These are phyloP conservation scores for Aptenodytes patagonicus DNA, from an alignment of 2,113 vertebrate genomes.

Conservation along the genomic window DNA sequence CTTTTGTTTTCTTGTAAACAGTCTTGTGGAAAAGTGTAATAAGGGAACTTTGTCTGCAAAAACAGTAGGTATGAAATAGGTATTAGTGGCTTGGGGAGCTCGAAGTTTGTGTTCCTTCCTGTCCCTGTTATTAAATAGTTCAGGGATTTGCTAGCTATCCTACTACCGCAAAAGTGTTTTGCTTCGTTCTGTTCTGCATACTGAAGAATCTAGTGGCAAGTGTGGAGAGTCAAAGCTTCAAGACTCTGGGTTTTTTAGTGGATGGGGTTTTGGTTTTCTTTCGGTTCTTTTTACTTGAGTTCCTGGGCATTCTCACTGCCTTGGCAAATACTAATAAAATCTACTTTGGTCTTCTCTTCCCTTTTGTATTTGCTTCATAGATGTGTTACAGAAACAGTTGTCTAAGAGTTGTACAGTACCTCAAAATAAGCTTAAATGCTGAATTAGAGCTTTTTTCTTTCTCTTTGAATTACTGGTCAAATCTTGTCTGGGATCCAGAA, in stretches of 20 bases:
- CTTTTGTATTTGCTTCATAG: neutral
- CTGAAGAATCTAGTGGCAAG: neutral
- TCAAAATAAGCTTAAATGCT: neutral
- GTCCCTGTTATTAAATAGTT: neutral
- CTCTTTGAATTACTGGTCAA: neutral
- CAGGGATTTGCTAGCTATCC: neutral
- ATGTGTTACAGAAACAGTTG: neutral
- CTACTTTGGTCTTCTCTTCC: neutral
- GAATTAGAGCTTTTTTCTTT: neutral
- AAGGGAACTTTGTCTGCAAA: neutral
- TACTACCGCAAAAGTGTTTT: neutral
- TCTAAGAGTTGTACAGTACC: neutral
- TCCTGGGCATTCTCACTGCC: neutral
- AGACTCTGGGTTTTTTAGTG: neutral
- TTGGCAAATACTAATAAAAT: neutral
- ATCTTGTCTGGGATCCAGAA: neutral
- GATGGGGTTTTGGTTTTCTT: neutral
- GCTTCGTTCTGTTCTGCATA: neutral
- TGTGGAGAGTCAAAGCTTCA: neutral
- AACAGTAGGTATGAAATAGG: neutral
- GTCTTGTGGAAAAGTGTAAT: neutral
- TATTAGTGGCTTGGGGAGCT: neutral
- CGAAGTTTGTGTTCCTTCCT: neutral
- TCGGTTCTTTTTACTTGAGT: neutral
- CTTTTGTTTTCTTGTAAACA: neutral